Evolutionary conservation across 2,888 invertebrate genomes (phyloP).

Genomic region (Drosophila cognata): DNA sequence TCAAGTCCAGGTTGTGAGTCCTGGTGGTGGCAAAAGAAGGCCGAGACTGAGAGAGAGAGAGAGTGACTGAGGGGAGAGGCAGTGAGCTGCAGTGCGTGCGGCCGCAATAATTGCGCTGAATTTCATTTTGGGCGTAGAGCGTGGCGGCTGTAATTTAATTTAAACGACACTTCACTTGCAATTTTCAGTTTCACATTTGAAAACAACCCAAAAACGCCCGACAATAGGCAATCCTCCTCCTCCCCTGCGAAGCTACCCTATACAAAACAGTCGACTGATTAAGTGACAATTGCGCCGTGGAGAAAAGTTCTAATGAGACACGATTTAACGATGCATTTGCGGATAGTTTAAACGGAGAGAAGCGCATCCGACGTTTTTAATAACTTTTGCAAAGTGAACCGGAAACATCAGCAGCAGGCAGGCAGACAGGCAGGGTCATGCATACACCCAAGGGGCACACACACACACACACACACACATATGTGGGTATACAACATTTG

Average conservation of each 20-base stretch:
- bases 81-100: conserved; percentile 50
- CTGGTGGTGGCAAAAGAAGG: conserved; percentile 22
- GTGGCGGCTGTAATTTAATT: conserved; percentile 75
- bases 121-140: conserved; percentile 53
- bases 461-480: conserved; percentile 7
- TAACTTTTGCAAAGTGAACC: conserved; percentile 76
- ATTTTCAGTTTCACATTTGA: conserved; percentile 45
- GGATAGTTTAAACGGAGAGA: conserved; percentile 32
- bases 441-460: conserved; percentile 35
- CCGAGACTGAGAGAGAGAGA: not conserved
- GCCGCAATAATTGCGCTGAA: conserved; percentile 66
- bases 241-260: not conserved
- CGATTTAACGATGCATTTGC: conserved; percentile 64
- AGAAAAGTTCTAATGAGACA: conserved; percentile 67
- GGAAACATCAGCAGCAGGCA: conserved; percentile 65
- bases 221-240: not conserved
- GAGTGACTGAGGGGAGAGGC: not conserved
- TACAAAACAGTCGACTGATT: conserved; percentile 39
- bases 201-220: conserved; percentile 2
- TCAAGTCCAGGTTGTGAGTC: conserved; percentile 29
- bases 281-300: conserved; percentile 58
- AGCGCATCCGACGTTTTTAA: conserved; percentile 63
- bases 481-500: conserved; percentile 21
- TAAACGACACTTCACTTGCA: conserved; percentile 76
- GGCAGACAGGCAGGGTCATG: conserved; percentile 46